A percentile compares a stretch with the other conserved stretches of the same genome.
Evolutionary conservation across 2,113 vertebrate species (phyloP).

Genomic region (Corvus hawaiiensis): DNA sequence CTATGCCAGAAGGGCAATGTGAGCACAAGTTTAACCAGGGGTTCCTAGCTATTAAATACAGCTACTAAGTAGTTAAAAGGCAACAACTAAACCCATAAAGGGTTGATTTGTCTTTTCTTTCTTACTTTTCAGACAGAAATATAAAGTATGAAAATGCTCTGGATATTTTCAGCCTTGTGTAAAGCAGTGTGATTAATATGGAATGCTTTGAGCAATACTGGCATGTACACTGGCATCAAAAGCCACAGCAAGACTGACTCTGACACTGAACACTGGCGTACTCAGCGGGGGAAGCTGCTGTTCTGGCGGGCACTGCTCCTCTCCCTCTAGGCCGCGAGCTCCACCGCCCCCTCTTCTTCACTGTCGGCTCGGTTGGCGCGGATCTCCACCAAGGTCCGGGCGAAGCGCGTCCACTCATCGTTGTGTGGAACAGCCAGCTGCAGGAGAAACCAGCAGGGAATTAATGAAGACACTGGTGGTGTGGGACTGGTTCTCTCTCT

Average conservation of each 20-base stretch:
- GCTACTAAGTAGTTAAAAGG: slow-evolving; percentile 78
- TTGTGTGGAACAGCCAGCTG: slow-evolving; percentile 89
- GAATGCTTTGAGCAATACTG: slow-evolving; percentile 39
- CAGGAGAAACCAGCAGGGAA: not conserved
- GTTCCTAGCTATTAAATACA: slow-evolving; percentile 76
- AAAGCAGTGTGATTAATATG: slow-evolving; percentile 24
- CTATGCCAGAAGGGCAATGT: slow-evolving; percentile 70
- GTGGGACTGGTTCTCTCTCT: not conserved
- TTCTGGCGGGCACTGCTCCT: not conserved
- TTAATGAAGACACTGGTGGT: rapidly evolving
- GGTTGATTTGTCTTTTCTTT: slow-evolving; percentile 46
- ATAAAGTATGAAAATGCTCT: slow-evolving; percentile 63
- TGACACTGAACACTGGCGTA: not conserved
- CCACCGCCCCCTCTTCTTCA: slow-evolving; percentile 87
- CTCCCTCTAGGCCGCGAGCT: slow-evolving; percentile 78
- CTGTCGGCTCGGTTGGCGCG: slow-evolving; percentile 91
- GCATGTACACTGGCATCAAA: slow-evolving; percentile 38
- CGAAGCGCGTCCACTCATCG: slow-evolving; percentile 91
- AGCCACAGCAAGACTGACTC: slow-evolving; percentile 47
- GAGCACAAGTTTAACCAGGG: slow-evolving; percentile 76
- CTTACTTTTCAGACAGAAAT: slow-evolving; percentile 66
- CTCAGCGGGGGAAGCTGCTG: not conserved
- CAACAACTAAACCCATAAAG: slow-evolving; percentile 72
- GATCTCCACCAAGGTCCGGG: slow-evolving; percentile 91
- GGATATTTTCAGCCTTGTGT: slow-evolving; percentile 45